Conservation (phyloP, 2,113 vertebrate species). For the Alaudala cheleensis region DNA sequence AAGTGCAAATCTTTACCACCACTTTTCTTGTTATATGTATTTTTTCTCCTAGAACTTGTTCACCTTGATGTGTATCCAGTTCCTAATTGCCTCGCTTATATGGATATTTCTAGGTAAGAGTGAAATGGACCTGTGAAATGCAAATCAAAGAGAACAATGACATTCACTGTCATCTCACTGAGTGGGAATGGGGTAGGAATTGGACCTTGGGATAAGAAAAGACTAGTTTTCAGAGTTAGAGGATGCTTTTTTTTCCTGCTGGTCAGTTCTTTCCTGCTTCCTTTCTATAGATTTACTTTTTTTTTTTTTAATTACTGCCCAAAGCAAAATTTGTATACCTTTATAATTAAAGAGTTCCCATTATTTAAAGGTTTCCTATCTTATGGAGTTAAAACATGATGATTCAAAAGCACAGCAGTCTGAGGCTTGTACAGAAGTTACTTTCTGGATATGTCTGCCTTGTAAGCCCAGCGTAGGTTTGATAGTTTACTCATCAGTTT, state of each 20-base stretch:
- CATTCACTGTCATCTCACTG: background rate
- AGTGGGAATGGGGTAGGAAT: background rate
- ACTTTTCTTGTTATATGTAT: background rate
- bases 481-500: background rate
- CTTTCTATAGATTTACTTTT: background rate
- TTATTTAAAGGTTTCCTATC: background rate
- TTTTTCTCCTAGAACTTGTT: conserved; percentile 81
- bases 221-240: background rate
- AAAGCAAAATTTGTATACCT: background rate
- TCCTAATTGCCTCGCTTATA: conserved; percentile 86
- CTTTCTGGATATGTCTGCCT: background rate
- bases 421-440: background rate
- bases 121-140: background rate
- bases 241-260: background rate
- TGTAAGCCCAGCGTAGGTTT: background rate
- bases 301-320: background rate
- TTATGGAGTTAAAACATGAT: background rate
- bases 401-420: background rate
- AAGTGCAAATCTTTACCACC: background rate
- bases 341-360: background rate
- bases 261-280: background rate
- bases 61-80: conserved; percentile 90
- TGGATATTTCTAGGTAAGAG: conserved; percentile 95
- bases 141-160: background rate
- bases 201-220: background rate